These are phyloP conservation scores for Ips nitidus DNA, from an alignment of 1,140 invertebrate species.

Conservation along the genomic window DNA sequence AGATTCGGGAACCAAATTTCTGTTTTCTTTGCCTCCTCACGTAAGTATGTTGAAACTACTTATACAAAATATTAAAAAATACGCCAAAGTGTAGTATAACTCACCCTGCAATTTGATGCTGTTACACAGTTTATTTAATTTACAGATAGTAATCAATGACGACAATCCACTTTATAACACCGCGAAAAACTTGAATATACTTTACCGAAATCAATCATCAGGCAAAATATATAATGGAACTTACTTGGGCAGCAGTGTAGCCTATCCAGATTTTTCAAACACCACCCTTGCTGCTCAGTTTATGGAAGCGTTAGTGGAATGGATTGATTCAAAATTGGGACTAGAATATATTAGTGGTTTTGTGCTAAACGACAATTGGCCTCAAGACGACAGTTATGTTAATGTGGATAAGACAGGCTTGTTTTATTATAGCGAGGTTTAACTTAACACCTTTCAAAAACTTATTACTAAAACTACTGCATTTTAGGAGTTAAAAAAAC, in stretches of 20 bases:
- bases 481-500: neutral
- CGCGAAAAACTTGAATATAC: conserved; percentile 22
- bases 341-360: conserved; percentile 39
- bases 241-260: conserved; percentile 41
- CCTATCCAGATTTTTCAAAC: conserved; percentile 46
- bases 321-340: conserved; percentile 30
- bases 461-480: neutral
- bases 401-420: conserved; percentile 39
- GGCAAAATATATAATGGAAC: conserved; percentile 34
- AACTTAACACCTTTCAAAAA: conserved; percentile 16
- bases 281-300: conserved; percentile 23
- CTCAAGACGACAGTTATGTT: conserved; percentile 41
- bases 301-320: conserved; percentile 32
- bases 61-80: too few relatives aligned
- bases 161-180: conserved; percentile 21
- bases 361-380: conserved; percentile 49
- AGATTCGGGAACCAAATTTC: conserved; percentile 25
- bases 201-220: conserved; percentile 28
- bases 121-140: conserved; percentile 1
- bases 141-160: conserved; percentile 12
- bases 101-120: too few relatives aligned
- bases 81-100: too few relatives aligned
- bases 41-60: conserved; percentile 35
- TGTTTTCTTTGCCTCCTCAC: conserved; percentile 46
- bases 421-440: conserved; percentile 43